Conservation (phyloP, 2,888 invertebrate genomes). For the Gisinianus flammeolus region DNA sequence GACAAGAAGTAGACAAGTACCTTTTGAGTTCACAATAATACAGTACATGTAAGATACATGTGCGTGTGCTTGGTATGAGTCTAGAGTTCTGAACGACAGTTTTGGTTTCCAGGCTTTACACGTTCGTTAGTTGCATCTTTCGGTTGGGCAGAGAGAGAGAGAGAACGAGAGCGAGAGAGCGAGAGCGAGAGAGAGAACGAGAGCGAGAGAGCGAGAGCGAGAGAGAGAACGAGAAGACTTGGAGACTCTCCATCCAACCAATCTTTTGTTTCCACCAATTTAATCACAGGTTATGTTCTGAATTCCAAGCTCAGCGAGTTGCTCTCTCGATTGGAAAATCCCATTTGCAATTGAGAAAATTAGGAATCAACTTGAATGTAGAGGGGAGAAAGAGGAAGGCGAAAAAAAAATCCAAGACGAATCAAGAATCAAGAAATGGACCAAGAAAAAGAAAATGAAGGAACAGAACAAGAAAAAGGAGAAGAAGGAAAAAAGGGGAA, state of each 20-base stretch:
- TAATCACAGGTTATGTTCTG: constrained; percentile 14
- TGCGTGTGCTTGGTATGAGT: background rate
- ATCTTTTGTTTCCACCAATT: constrained; percentile 18
- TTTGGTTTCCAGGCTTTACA: background rate
- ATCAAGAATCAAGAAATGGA: too few relatives aligned
- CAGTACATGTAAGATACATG: background rate
- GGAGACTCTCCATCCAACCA: background rate
- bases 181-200: background rate
- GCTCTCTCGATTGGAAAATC: background rate
- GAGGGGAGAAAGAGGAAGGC: background rate
- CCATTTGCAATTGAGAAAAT: constrained; percentile 13
- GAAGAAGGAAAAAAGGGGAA: background rate
- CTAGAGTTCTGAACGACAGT: background rate
- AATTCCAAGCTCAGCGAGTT: background rate
- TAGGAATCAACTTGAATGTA: constrained; percentile 7
- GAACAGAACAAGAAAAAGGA: background rate
- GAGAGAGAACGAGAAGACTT: background rate
- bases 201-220: background rate
- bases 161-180: background rate
- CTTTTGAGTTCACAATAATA: too few relatives aligned
- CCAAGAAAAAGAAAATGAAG: background rate
- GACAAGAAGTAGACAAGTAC: too few relatives aligned
- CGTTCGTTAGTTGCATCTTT: background rate
- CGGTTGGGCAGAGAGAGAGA: background rate
- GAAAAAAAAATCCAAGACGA: background rate